Evolutionary conservation across 2,888 invertebrate species (phyloP), one percentile per base, ranked within the genome.

Genomic region (Quadroppia sp.): DNA sequence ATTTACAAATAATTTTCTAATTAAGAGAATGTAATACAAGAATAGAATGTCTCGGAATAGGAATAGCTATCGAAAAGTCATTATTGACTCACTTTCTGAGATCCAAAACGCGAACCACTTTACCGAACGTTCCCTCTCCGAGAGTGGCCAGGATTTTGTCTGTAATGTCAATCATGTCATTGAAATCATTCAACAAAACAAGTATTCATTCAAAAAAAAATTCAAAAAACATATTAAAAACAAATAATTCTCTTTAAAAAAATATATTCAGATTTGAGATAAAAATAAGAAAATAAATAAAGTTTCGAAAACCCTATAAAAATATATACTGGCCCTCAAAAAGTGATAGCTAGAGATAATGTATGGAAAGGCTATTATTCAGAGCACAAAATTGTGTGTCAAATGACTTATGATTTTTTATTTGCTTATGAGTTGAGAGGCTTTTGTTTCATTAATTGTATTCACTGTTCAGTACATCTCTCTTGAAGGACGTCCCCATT

Each of bases 41-140:
- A 36, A 36, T 7, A 36, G 4, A 7, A 36, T 36, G 4, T 7
- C 4, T 36, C 11, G 11, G 36, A 53, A 25, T 40, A 15, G n/a
- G 3, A n/a, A 71, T 15, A 64, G 13, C 32, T 15, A 36, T 30
- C 3, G 15, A 11, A 71, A 42, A 59, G 15, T 59, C 11, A 71
- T 11, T 36, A 61, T 74, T 50, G 67, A 89, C 90, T 89, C 86
- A 95, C 94, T 90, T 91, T 87, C 92, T 90, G 83, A 92, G 86
- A 86, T 97, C 97, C 86, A 92, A 92, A 85, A 96, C 96, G 88
- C 97, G 93, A 83, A 98, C 96, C 83, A 99, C 98, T 88, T 98
- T 97, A 84, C 99, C 99, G 89, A 99, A 99, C 81, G 99, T 99
- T 83, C 99, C 99, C 87, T 99, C 98, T 81, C 99, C 99, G 83